phyloP scores from a whole-genome alignment of 2,888 invertebrate species.

The Agrilus mali region DNA sequence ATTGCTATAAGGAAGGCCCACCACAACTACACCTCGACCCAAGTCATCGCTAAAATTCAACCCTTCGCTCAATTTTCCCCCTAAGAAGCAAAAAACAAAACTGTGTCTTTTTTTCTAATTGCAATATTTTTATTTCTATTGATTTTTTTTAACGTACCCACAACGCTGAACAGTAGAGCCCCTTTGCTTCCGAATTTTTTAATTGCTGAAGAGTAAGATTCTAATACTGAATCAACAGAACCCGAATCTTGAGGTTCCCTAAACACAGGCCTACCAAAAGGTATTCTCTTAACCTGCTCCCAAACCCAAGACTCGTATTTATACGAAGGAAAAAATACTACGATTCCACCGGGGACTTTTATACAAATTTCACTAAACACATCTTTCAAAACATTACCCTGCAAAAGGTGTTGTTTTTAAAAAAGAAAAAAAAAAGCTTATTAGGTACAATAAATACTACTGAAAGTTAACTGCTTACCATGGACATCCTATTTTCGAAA shows the following conservation, averaged over 20 bases:
- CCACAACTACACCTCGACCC: constrained; percentile 85
- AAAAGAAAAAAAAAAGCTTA: too few species aligned
- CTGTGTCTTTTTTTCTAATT: neutral
- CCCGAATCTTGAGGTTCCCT: constrained; percentile 62
- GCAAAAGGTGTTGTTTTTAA: constrained; percentile 7
- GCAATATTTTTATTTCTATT: too few species aligned
- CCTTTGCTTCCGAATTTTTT: constrained; percentile 39
- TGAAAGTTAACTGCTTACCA: constrained; percentile 18
- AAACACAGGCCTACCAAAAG: constrained; percentile 52
- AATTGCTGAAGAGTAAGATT: constrained; percentile 48
- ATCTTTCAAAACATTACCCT: constrained; percentile 24
- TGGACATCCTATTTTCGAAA: constrained; percentile 26
- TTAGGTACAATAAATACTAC: too few species aligned
- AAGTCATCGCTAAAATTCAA: constrained; percentile 92
- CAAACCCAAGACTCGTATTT: constrained; percentile 68
- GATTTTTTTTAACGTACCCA: constrained; percentile 42
- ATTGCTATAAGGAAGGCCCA: constrained; percentile 95
- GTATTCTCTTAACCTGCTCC: constrained; percentile 41
- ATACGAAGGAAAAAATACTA: constrained; percentile 91
- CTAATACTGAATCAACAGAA: constrained; percentile 61
- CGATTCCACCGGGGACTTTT: constrained; percentile 78
- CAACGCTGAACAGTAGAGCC: constrained; percentile 87
- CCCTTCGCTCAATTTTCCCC: constrained; percentile 96
- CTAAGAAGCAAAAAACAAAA: constrained; percentile 27
- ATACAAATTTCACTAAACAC: constrained; percentile 63